Evolutionary conservation across 2,113 vertebrate genomes (phyloP), one percentile per base, ranked within the genome.

Genomic region (Phalacrocorax aristotelis): DNA sequence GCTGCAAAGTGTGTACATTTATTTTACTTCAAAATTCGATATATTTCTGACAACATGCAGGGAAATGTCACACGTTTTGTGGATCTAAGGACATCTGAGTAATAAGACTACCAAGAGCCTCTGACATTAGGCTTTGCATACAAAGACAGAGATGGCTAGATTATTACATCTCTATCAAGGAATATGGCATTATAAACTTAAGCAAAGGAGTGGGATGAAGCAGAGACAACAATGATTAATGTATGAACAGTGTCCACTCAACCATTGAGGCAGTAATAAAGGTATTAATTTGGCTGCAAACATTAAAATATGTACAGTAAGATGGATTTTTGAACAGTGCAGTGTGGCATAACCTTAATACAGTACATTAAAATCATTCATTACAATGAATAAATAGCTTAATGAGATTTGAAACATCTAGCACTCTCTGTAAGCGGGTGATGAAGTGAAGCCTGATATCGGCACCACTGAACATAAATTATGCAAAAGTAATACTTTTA

Each of bases 401-500:
- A 98, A 98, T 98, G 98, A 98, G 98, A 98, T 96, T 94, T 97
- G 98, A 97, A 98, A 98, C 97, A 91, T 97, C 48, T 64, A 87
- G 97, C 89, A 75, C 83, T 76, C 97, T 87, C 95, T 68, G 83
- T 85, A 96, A 97, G 97, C 27, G 22, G 84, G 97, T 97, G 98
- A 98, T 95, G 98, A 97, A 97, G 95, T 90, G 94, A 97, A 89
- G 94, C 91, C 64, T 83, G 96, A 86, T 93, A 98, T 95, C 79
- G 40, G 98, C 98, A 97, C 97, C 98, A 97, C 96, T 16, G 83
- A 95, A 95, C 86, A 98, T 98, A 98, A 98, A 99, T 99, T 98
- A 99, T 97, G 97, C 98, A 98, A 96, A 98, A 98, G 95, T 95
- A 97, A 98, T 97, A 97, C 96, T 98, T 98, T 97, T 97, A 98